A percentile compares a stretch with the other conserved stretches of the same genome.
Evolutionary conservation across 2,797 vertebrate genomes (phyloP).

Genomic region (Poecilia velifera): DNA sequence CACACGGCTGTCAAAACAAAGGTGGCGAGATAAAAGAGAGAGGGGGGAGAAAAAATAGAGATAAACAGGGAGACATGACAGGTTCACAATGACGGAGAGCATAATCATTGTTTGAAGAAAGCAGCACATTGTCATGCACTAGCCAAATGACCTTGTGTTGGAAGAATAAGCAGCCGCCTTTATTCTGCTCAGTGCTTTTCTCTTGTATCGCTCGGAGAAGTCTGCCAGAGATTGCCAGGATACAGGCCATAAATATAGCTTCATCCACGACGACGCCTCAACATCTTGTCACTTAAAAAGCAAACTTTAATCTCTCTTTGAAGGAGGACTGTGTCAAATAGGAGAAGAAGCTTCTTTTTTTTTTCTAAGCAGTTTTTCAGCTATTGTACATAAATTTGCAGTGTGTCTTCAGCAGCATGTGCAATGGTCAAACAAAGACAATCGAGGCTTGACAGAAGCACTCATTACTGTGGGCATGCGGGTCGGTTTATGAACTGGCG

Average conservation of each 20-base stretch:
- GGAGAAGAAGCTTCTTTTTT: slow-evolving; percentile 20
- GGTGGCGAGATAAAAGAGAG: slow-evolving; percentile 21
- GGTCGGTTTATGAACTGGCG: not conserved
- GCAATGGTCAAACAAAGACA: slow-evolving; percentile 53
- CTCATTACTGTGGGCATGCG: not conserved
- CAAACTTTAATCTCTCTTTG: slow-evolving; percentile 50
- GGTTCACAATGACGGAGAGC: slow-evolving; percentile 66
- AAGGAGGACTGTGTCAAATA: slow-evolving; percentile 36
- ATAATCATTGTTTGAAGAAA: slow-evolving; percentile 65
- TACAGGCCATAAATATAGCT: slow-evolving; percentile 68
- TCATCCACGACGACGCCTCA: slow-evolving; percentile 61
- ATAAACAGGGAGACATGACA: slow-evolving; percentile 46
- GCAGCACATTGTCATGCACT: slow-evolving; percentile 46
- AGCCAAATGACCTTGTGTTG: slow-evolving; percentile 63
- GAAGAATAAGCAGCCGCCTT: slow-evolving; percentile 50
- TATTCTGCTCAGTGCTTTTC: slow-evolving; percentile 48
- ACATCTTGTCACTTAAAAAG: slow-evolving; percentile 57
- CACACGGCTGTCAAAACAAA: slow-evolving; percentile 81
- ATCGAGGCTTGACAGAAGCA: not conserved
- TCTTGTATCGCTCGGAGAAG: slow-evolving; percentile 37
- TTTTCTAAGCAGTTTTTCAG: slow-evolving; percentile 35
- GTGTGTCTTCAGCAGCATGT: slow-evolving; percentile 42
- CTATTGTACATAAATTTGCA: slow-evolving; percentile 29
- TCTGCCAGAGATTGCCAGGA: slow-evolving; percentile 58
- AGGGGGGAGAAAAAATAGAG: slow-evolving; percentile 15